These are phyloP conservation scores for Cremastobaeus sp. DNA, from an alignment of 2,888 invertebrate genomes.

Conservation along the genomic window DNA sequence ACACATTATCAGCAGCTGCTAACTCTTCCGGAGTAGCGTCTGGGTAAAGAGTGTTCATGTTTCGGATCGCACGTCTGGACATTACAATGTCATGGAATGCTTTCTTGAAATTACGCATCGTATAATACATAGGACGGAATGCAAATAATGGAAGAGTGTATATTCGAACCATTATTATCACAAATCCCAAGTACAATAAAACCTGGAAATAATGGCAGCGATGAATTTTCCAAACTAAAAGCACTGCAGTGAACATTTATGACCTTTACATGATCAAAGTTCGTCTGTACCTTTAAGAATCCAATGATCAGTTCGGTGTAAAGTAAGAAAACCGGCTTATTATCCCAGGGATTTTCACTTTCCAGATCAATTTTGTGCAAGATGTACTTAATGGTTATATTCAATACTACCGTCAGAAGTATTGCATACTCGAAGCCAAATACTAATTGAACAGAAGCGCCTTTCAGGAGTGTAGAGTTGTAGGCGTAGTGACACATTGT, in stretches of 20 bases:
- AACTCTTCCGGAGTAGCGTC: slow-evolving; percentile 96
- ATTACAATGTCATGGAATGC: slow-evolving; percentile 98
- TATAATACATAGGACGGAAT: slow-evolving; percentile 99
- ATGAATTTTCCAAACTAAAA: slow-evolving; percentile 11
- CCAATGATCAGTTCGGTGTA: slow-evolving; percentile 98
- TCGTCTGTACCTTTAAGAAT: slow-evolving; percentile 85
- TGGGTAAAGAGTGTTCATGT: slow-evolving; percentile 98
- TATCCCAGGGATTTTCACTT: slow-evolving; percentile 98
- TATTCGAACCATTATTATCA: slow-evolving; percentile 96
- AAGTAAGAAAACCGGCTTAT: slow-evolving; percentile 97
- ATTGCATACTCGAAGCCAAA: slow-evolving; percentile 99
- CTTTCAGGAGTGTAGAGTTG: slow-evolving; percentile 93
- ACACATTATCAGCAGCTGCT: slow-evolving; percentile 95
- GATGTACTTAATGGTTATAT: slow-evolving; percentile 94
- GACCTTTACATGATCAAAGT: too few relatives aligned
- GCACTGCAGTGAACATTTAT: neutral
- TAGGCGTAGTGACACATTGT: slow-evolving; percentile 96
- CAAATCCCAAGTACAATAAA: slow-evolving; percentile 92
- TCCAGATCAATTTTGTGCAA: slow-evolving; percentile 92
- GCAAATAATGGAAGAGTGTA: slow-evolving; percentile 99
- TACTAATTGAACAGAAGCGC: slow-evolving; percentile 98
- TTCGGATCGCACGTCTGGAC: slow-evolving; percentile 96
- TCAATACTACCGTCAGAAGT: slow-evolving; percentile 93
- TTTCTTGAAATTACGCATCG: slow-evolving; percentile 98
- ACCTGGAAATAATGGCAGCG: slow-evolving; percentile 78